Evolutionary conservation across 2,888 invertebrate species (phyloP), one percentile per base, ranked within the genome.

Genomic region (Monochamus alternatus): DNA sequence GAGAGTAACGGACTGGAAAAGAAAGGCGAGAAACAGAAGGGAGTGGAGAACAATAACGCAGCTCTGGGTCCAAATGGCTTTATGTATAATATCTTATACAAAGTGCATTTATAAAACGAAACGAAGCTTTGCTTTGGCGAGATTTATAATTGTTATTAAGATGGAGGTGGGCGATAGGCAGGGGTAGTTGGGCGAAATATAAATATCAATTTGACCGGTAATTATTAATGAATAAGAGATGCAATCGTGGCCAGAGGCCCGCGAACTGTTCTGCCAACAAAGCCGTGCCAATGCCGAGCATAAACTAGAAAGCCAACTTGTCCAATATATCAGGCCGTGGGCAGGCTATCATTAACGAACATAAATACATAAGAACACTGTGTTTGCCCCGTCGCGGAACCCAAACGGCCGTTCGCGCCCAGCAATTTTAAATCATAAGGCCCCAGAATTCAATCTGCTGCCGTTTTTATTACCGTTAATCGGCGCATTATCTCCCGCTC

Each of bases 321-420:
- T 87, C 87, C 84, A 87, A 87, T 88, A 88, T 87, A 87, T 88
- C 88, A 87, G 86, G 79, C 84, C 81, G 85, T 84, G 84, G 86
- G 86, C 87, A 88, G 87, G 85, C 84, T 87, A 87, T 88, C 86
- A 88, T 88, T 88, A 88, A 84, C 78, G 86, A 86, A 87, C 87
- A 87, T 87, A 87, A 88, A 88, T 88, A 87, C 87, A 86, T 84
- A 84, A 81, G 82, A 81, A 83, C 83, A 82, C 81, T 81, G 80
- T 77, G 79, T 78, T 78, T 79, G 81, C 81, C 81, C 80, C 81
- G 84, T 84, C 83, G 81, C 72, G 82, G 84, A 84, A 84, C 80
- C 80, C 71, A 73, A 73, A 76, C 73, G 69, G 72, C 77, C 78
- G 75, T 76, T 80, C 74, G 78, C 78, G 80, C 79, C 79, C 80